phyloP scores from a whole-genome alignment of 2,888 invertebrate species.

The Melieria crassipennis region DNA sequence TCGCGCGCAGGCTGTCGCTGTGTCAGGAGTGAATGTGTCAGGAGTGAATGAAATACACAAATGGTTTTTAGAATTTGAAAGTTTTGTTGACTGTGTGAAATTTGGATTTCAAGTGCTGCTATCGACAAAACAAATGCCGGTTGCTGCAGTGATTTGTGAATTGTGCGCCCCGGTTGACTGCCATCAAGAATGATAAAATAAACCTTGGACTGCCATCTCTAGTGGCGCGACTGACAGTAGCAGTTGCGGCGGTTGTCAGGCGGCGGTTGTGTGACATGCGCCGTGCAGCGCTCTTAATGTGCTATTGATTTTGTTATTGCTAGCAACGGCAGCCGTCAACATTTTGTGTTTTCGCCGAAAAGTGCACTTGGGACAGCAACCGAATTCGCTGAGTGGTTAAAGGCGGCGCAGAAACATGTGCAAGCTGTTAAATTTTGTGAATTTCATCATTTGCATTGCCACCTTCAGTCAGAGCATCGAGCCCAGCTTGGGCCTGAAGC shows the following conservation, averaged over 20 bases:
- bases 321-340: too few species aligned
- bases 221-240: neutral
- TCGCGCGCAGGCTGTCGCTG: neutral
- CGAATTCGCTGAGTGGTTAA: neutral
- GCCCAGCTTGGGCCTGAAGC: conserved; percentile 55
- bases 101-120: conserved; percentile 14
- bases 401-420: conserved; percentile 48
- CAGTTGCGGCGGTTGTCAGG: conserved; percentile 5
- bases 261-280: conserved; percentile 21
- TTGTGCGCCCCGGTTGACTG: neutral
- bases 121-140: conserved; percentile 50
- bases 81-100: conserved; percentile 13
- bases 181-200: too few species aligned
- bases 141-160: conserved; percentile 28
- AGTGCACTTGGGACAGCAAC: neutral
- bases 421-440: conserved; percentile 55
- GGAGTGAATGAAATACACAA: neutral
- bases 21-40: conserved; percentile 5
- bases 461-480: conserved; percentile 55
- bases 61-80: conserved; percentile 14
- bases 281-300: conserved; percentile 9
- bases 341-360: neutral
- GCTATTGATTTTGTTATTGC: conserved; percentile 17
- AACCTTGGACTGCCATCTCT: neutral
- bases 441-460: conserved; percentile 57